A percentile compares a stretch with the other conserved stretches of the same genome.
Evolutionary conservation across 2,113 vertebrate genomes (phyloP).

Genomic region (Tragelaphus scriptus): DNA sequence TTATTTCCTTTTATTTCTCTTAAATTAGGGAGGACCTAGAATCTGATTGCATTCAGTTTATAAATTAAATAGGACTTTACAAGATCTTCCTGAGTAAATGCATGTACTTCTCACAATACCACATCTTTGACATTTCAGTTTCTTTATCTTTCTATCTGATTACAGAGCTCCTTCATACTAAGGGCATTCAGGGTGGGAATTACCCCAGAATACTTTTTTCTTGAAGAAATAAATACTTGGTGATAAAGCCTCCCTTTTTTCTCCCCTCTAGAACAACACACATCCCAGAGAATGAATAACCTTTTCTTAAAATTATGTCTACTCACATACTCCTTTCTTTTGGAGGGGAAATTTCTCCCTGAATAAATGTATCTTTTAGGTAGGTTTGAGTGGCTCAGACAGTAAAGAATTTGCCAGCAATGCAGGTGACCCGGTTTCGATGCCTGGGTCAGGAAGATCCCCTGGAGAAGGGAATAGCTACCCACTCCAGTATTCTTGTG

Average conservation of each 20-base stretch:
- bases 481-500: not conserved
- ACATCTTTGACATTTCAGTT: conserved; percentile 12
- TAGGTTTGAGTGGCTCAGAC: not conserved
- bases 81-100: not conserved
- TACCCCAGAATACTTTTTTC: not conserved
- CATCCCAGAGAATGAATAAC: not conserved
- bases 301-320: conserved; percentile 24
- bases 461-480: not conserved
- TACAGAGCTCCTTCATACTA: not conserved
- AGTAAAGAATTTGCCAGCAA: not conserved
- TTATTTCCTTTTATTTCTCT: conserved; percentile 14
- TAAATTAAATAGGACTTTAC: conserved; percentile 34
- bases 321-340: not conserved
- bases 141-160: conserved; percentile 4
- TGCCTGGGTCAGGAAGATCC: not conserved
- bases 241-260: not conserved
- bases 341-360: not conserved
- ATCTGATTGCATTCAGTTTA: not conserved
- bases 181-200: not conserved
- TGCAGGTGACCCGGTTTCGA: accelerated
- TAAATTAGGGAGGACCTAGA: not conserved
- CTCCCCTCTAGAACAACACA: not conserved
- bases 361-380: conserved; percentile 34
- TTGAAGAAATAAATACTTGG: not conserved
- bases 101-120: not conserved